Evolutionary conservation across 2,888 invertebrate genomes (phyloP), one percentile per base, ranked within the genome.

Genomic region (Drosophila ustulata): DNA sequence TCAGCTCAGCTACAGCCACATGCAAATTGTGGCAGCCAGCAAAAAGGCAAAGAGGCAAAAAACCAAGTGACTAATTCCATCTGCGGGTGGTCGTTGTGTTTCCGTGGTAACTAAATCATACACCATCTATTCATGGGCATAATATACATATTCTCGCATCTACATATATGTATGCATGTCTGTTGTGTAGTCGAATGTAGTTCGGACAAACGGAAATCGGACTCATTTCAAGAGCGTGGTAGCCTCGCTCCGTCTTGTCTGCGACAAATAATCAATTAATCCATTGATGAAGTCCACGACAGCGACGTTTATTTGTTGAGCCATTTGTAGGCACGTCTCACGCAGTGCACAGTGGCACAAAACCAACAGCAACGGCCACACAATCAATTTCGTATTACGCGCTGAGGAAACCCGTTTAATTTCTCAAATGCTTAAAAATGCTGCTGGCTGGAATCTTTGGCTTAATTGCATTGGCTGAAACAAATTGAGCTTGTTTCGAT

Each of bases 211-310:
- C 82, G 84, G 84, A 84, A 82, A 84, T 76, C 49, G 74, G 65
- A 57, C 71, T 75, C 74, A 53, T 77, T 80, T 77, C 67, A 68
- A 71, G 80, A 75, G 72, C 82, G 63, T 71, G 66, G 68, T 57
- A 57, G 64, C 55, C 63, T 56, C 46, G 64, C 37, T 62, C 37
- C 46, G 53, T 57, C 72, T 74, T 69, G 63, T 52, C 76, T 68
- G 68, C 76, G 82, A 85, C 88, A 87, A 87, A 83, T 89, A 89
- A 91, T 91, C 90, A 90, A 90, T 91, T 90, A 90, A 90, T 91
- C 89, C 82, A 88, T 86, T 89, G 87, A 89, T 84, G 81, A 80
- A 81, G 88, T 79, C 85, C 85, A 88, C 82, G 89, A 85, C 82
- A 68, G 58, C 71, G 74, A 75, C 56, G 88, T 87, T 89, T 85